These are phyloP conservation scores for Cerastoderma edule DNA, from an alignment of 2,888 invertebrate genomes.

Conservation along the genomic window DNA sequence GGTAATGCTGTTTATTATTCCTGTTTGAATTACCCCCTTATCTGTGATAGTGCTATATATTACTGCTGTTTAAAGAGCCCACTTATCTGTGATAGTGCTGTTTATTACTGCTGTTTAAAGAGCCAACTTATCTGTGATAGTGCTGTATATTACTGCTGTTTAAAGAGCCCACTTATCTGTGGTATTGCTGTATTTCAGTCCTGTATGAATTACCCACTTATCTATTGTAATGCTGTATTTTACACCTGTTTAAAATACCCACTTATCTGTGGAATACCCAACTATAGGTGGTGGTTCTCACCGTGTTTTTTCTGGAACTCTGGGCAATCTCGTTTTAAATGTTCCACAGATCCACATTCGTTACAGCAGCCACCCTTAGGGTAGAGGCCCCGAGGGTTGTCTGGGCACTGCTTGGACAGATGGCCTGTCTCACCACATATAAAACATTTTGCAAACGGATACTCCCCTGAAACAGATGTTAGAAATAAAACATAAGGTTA, in stretches of 20 bases:
- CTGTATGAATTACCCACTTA: background rate
- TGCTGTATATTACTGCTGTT: background rate
- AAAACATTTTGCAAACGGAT: conserved; percentile 93
- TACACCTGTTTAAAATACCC: background rate
- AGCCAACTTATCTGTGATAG: no score
- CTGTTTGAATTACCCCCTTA: no score
- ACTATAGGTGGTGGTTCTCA: no score
- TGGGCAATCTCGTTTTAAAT: conserved; percentile 92
- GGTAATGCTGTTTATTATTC: no score
- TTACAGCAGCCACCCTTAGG: conserved; percentile 91
- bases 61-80: no score
- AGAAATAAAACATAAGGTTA: background rate
- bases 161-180: no score
- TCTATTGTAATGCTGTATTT: background rate
- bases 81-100: background rate
- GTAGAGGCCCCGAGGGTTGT: conserved; percentile 94
- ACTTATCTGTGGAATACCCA: background rate
- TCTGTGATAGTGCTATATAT: no score
- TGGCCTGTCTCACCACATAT: conserved; percentile 95
- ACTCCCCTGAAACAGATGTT: conserved; percentile 83
- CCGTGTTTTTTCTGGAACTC: conserved; percentile 86
- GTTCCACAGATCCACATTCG: conserved; percentile 93
- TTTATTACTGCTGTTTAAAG: no score
- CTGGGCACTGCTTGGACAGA: conserved; percentile 93
- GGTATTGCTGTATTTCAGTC: background rate